Conservation (phyloP, 2,113 vertebrate species). For the Oxyura jamaicensis region DNA sequence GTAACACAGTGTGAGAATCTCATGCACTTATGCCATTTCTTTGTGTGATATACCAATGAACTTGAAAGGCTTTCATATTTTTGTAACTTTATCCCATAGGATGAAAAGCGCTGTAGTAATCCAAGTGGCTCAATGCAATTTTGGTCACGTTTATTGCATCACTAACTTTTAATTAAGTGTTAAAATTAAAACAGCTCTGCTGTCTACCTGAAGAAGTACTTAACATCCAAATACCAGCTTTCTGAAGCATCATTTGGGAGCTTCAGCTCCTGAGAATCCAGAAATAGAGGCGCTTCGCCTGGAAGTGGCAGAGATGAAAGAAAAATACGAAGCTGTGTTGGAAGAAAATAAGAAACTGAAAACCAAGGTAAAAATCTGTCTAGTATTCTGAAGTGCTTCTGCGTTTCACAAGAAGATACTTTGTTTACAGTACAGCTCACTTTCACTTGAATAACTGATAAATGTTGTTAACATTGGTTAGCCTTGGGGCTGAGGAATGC, state of each 20-base stretch:
- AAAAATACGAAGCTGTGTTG: constrained; percentile 87
- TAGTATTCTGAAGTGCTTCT: neutral
- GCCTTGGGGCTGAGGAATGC: neutral
- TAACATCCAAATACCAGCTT: constrained; percentile 84
- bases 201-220: constrained; percentile 50
- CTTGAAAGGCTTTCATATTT: neutral
- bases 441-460: neutral
- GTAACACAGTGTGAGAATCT: neutral
- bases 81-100: neutral
- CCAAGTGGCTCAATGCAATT: neutral
- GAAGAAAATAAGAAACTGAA: constrained; percentile 93
- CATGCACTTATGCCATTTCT: neutral
- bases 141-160: neutral
- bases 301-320: constrained; percentile 88
- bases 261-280: constrained; percentile 80
- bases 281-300: constrained; percentile 84
- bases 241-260: constrained; percentile 91
- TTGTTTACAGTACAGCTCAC: neutral
- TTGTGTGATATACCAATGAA: neutral
- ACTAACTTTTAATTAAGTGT: neutral
- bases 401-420: neutral
- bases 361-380: constrained; percentile 80
- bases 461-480: neutral
- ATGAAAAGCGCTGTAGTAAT: neutral
- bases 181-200: neutral